phyloP scores from a whole-genome alignment of 2,113 vertebrate genomes.

The Hystrix cristata region DNA sequence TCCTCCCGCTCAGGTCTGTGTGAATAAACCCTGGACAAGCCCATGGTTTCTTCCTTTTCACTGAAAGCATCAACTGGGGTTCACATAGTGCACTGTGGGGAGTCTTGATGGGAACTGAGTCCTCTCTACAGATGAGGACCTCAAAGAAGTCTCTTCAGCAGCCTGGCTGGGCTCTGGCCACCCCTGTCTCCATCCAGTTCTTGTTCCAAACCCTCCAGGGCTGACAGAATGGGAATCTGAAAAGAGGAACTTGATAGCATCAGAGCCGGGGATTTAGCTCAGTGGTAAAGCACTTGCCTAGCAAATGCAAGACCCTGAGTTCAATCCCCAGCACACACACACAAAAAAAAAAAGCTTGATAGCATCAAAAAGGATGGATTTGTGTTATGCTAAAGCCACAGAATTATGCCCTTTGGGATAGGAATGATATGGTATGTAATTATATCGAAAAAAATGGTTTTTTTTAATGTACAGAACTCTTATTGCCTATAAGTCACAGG shows the following conservation, averaged over 20 bases:
- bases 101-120: background rate
- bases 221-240: background rate
- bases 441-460: too few relatives aligned
- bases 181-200: background rate
- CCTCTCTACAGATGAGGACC: background rate
- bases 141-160: background rate
- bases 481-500: too few relatives aligned
- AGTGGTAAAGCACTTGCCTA: too few relatives aligned
- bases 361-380: too few relatives aligned
- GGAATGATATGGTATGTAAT: too few relatives aligned
- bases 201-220: background rate
- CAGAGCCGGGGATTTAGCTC: too few relatives aligned
- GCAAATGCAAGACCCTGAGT: too few relatives aligned
- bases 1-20: background rate
- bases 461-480: too few relatives aligned
- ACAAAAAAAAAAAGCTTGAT: too few relatives aligned
- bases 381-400: too few relatives aligned
- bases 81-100: background rate
- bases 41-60: background rate
- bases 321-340: too few relatives aligned
- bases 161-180: background rate
- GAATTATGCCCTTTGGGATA: too few relatives aligned
- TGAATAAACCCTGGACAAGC: background rate
- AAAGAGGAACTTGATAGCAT: background rate
- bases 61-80: background rate